Conservation (phyloP, 2,888 invertebrate species). For the Clepsis dumicolana region DNA sequence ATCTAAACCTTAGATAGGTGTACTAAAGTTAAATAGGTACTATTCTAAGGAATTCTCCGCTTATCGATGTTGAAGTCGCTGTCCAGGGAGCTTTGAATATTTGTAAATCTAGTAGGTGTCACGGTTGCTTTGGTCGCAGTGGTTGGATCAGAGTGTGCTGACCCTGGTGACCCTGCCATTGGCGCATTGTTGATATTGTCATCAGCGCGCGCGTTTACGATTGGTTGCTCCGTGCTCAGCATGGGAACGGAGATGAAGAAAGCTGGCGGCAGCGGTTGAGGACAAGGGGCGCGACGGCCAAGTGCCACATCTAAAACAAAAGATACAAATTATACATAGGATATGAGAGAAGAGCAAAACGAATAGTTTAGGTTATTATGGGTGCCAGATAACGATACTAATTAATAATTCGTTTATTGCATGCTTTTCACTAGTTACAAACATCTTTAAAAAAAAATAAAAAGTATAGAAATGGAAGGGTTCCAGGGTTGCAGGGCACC, state of each 20-base stretch:
- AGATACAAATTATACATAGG: no score
- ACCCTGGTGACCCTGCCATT: background rate
- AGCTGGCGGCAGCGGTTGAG: background rate
- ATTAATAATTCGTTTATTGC: no score
- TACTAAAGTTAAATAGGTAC: background rate
- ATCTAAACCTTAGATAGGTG: background rate
- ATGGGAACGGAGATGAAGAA: background rate
- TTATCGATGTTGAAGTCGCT: background rate
- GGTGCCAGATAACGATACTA: no score
- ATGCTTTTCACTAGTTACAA: no score
- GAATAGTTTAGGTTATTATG: no score
- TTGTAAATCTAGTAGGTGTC: background rate
- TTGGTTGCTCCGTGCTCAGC: background rate
- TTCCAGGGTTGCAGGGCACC: no score
- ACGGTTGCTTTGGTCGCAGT: background rate
- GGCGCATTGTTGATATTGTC: background rate
- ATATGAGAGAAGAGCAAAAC: no score
- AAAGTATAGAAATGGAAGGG: no score
- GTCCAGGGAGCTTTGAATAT: background rate
- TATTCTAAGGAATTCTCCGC: background rate
- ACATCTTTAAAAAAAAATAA: no score
- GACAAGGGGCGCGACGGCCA: slow-evolving; percentile 34
- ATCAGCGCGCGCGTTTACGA: background rate
- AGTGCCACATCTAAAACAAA: slow-evolving; percentile 35
- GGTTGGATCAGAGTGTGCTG: background rate